Base-by-base conservation (phyloP, 2,797 vertebrate genomes). In the Pampus argenteus region DNA sequence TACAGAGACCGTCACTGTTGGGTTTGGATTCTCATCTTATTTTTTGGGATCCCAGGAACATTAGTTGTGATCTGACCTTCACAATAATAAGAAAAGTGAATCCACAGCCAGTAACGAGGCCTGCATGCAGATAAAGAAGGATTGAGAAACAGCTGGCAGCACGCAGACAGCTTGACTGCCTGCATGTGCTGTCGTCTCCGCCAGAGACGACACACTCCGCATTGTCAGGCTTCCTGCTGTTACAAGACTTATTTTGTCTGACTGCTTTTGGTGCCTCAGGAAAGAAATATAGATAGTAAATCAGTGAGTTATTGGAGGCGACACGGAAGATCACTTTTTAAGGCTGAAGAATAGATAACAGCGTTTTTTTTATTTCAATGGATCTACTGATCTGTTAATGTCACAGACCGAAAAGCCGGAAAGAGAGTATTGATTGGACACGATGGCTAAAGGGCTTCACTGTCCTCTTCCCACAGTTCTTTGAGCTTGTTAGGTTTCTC, bases 401-500 rank as follows among this genome's bases (percentile, higher is more conserved):
- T 81, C 88, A 76, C 83, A 85, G 79, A 54, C 57, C 29, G 66
- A 74, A 82, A 68, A 26, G 38, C 76, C 47, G 68, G n/a, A n/a
- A 81, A 83, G 77, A 68, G 78, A 75, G 52, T 81, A 91, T 85
- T 74, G 84, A 91, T 86, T 79, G 74, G 74, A 83, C 86, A 84
- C n/a, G 47, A 67, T 26, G 51, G 84, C 67, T 76, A 64, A 83
- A 85, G 78, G 73, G 62, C 48, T 77, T 64, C 59, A 9, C 65
- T 71, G 76, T 72, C 71, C 70, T 74, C 81, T 81, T 25, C 10
- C 42, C 40, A 42, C 58, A 79, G 48, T 52, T 79, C 63, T 77
- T 66, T 51, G 26, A 72, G 58, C 51, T 77, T 55, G 17, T 81
- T 57, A 65, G 59, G 82, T 71, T 70, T 68, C 62, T 76, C 52